These are phyloP conservation scores for Prunella strophiata DNA, from an alignment of 2,797 vertebrate genomes.

Conservation along the genomic window DNA sequence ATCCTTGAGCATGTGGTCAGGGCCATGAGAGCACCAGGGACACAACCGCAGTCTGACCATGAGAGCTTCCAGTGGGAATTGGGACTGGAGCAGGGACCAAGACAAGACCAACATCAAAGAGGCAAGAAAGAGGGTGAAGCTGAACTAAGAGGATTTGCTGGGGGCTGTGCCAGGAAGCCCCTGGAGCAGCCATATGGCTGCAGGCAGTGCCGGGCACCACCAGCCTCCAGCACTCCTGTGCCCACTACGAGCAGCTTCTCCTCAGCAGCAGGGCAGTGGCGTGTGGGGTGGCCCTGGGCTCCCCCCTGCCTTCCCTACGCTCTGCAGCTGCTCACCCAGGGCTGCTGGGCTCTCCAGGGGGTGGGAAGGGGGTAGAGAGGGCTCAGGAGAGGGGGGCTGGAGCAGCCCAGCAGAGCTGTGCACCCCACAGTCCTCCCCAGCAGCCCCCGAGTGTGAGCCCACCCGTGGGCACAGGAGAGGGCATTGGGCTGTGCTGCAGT, in stretches of 20 bases:
- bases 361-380: not conserved
- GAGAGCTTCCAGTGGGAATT: not conserved
- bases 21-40: rapidly evolving
- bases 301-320: not conserved
- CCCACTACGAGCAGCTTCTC: not conserved
- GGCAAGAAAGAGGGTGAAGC: slow-evolving; percentile 15
- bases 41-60: rapidly evolving
- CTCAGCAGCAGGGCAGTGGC: not conserved
- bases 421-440: rapidly evolving
- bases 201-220: not conserved
- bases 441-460: rapidly evolving
- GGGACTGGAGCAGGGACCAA: not conserved
- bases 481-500: not conserved
- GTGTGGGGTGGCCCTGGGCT: not conserved
- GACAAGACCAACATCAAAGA: not conserved
- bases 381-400: not conserved
- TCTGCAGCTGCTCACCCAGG: not conserved
- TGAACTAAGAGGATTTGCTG: slow-evolving; percentile 68
- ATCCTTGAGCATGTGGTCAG: rapidly evolving
- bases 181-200: slow-evolving; percentile 42
- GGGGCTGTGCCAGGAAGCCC: slow-evolving; percentile 25
- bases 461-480: rapidly evolving
- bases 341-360: not conserved
- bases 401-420: not conserved
- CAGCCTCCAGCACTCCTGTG: not conserved